Evolutionary conservation across 2,888 invertebrate species (phyloP).

Genomic region (Drosophila stalkeri): DNA sequence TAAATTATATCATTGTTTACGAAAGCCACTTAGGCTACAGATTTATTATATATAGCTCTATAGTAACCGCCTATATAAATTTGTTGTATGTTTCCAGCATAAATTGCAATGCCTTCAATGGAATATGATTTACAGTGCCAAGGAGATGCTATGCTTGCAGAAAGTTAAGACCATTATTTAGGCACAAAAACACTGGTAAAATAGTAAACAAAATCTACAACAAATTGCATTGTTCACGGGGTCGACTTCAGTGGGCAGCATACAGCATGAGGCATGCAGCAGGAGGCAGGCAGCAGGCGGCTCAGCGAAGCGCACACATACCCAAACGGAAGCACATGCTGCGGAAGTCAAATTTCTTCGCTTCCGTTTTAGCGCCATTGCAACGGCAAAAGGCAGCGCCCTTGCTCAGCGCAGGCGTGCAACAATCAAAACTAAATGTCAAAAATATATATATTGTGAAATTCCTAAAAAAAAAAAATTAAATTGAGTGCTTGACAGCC

Average conservation of each 20-base stretch:
- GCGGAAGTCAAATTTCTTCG: constrained; percentile 68
- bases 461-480: neutral
- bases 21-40: constrained; percentile 37
- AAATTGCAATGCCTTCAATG: constrained; percentile 36
- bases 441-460: constrained; percentile 52
- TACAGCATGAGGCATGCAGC: constrained; percentile 7
- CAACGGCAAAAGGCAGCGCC: constrained; percentile 34
- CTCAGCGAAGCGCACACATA: constrained; percentile 59
- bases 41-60: constrained; percentile 40
- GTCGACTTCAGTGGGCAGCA: constrained; percentile 10
- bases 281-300: constrained; percentile 24
- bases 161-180: constrained; percentile 60
- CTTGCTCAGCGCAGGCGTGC: constrained; percentile 50
- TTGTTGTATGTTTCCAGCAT: constrained; percentile 7
- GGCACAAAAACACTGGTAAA: constrained; percentile 30
- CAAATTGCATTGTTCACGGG: constrained; percentile 42
- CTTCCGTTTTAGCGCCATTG: constrained; percentile 64
- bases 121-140: constrained; percentile 53
- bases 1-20: constrained; percentile 31
- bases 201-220: constrained; percentile 37
- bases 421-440: constrained; percentile 64
- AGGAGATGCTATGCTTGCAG: constrained; percentile 30
- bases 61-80: constrained; percentile 4
- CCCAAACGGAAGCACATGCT: constrained; percentile 66
- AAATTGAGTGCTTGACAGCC: neutral